Evolutionary conservation across 2,797 vertebrate genomes (phyloP).

Genomic region (Dendrocincla tyrannina): DNA sequence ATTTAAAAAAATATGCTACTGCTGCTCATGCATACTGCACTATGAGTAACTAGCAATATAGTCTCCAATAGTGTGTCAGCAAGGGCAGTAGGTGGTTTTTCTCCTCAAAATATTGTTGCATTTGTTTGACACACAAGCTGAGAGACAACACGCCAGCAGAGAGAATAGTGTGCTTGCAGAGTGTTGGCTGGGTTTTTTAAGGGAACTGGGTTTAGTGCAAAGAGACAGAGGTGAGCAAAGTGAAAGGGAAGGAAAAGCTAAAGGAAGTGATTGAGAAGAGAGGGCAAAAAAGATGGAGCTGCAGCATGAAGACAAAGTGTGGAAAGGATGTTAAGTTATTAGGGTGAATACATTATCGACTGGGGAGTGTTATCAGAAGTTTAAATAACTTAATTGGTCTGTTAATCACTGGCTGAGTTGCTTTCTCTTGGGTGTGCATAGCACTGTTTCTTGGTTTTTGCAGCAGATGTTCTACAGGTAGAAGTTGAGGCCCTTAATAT

Average conservation of each 20-base stretch:
- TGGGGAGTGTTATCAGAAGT: not conserved
- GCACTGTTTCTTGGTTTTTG: not conserved
- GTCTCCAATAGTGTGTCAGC: not conserved
- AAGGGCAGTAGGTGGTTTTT: not conserved
- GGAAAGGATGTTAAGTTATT: not conserved
- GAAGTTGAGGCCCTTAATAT: not conserved
- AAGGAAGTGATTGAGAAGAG: not conserved
- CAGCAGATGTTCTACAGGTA: not conserved
- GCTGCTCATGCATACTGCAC: not conserved
- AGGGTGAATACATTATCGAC: not conserved
- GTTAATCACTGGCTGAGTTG: slow-evolving; percentile 23
- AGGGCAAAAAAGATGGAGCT: not conserved
- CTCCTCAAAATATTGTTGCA: not conserved
- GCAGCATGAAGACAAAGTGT: not conserved
- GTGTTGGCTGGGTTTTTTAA: not conserved
- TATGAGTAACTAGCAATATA: not conserved
- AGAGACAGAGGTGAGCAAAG: not conserved
- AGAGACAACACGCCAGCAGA: not conserved
- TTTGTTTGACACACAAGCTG: not conserved
- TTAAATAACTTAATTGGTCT: slow-evolving; percentile 44
- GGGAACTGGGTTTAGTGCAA: not conserved
- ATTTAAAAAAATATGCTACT: not conserved
- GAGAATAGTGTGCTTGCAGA: not conserved
- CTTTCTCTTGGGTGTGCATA: not conserved
- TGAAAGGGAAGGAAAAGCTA: not conserved